A percentile compares a stretch with the other conserved stretches of the same genome.
Conservation (phyloP, 1,140 invertebrate species). For the Ostrea denselamellosa region DNA sequence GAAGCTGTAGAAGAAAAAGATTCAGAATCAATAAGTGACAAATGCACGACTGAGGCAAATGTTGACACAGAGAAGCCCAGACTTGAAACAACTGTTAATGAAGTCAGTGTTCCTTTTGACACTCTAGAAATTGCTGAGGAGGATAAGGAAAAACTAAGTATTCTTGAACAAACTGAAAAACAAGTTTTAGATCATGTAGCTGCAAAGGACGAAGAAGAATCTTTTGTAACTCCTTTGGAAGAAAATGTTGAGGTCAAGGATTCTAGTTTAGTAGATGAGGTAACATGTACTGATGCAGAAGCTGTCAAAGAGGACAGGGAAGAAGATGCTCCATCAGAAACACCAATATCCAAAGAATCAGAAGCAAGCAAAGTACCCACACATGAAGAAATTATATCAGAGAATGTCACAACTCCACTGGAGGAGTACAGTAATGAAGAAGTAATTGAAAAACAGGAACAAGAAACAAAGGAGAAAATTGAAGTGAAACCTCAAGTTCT, state of each 20-base stretch:
- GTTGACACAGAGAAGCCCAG: constrained; percentile 1
- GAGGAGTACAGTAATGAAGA: constrained; percentile 35
- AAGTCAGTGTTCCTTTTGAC: not conserved
- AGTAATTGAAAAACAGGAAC: constrained; percentile 46
- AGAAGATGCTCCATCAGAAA: constrained; percentile 41
- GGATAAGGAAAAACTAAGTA: not conserved
- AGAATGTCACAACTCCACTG: constrained; percentile 18
- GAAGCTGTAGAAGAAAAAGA: not conserved
- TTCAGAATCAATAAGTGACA: not conserved
- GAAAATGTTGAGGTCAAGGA: not conserved
- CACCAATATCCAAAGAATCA: not conserved
- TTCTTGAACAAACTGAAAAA: not conserved
- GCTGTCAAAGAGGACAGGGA: constrained; percentile 43
- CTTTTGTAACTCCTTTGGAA: not conserved
- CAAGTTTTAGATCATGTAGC: not conserved
- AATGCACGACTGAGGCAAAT: not conserved
- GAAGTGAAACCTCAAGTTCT: constrained; percentile 50
- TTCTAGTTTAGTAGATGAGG: not conserved
- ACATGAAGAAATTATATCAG: constrained; percentile 11
- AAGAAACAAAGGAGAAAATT: constrained; percentile 49
- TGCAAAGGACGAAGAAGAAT: not conserved
- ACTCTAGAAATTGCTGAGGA: constrained; percentile 4
- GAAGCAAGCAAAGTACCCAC: constrained; percentile 6
- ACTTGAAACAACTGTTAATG: constrained; percentile 26
- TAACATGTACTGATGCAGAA: constrained; percentile 20